Evolutionary conservation across 2,113 vertebrate species (phyloP).

Genomic region (Ariopsis seemanni): DNA sequence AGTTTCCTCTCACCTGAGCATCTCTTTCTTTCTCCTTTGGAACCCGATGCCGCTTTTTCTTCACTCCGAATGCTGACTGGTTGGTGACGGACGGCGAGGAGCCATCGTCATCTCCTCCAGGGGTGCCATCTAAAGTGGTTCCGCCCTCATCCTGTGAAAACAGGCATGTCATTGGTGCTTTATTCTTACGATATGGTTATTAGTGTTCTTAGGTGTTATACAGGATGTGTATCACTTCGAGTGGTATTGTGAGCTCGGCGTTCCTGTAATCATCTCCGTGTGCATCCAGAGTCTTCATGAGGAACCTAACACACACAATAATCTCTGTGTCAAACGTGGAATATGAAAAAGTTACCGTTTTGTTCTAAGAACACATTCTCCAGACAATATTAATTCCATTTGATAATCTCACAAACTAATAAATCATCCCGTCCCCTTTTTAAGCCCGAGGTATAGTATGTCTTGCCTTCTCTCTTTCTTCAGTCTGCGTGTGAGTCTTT

Average conservation of each 20-base stretch:
- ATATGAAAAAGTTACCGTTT: neutral
- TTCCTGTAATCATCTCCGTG: constrained; percentile 86
- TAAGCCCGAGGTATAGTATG: neutral
- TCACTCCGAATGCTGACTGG: constrained; percentile 62
- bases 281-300: constrained; percentile 85
- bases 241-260: constrained; percentile 79
- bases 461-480: constrained; percentile 85
- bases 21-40: constrained; percentile 72
- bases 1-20: constrained; percentile 59
- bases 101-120: constrained; percentile 63
- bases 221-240: constrained; percentile 75
- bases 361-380: neutral
- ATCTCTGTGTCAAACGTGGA: neutral
- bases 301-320: constrained; percentile 71
- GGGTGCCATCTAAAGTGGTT: constrained; percentile 58
- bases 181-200: neutral
- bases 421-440: neutral
- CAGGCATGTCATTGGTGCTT: neutral
- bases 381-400: neutral
- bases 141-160: constrained; percentile 67
- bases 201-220: neutral
- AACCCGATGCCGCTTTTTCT: constrained; percentile 71
- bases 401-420: too few relatives aligned
- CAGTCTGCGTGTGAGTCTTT: constrained; percentile 80
- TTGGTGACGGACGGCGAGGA: constrained; percentile 56